Evolutionary conservation across 2,113 vertebrate genomes (phyloP), one percentile per base, ranked within the genome.

Genomic region (Atractosteus spatula): DNA sequence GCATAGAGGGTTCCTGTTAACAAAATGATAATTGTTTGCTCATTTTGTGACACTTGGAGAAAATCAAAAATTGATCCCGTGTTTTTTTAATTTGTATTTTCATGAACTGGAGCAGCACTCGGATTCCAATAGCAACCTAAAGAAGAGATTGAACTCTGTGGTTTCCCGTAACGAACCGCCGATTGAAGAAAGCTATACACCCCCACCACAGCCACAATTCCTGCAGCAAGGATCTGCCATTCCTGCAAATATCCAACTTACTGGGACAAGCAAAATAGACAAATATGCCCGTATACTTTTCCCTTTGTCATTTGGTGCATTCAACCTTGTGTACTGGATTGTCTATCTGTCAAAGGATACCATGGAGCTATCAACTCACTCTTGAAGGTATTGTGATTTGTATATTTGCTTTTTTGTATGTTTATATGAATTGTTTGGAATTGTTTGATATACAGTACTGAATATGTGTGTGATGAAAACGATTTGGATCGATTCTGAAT

Each of bases 291-390:
- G 96, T 82, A 95, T 98, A 73, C 96, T 98, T 69, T 98, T 98
- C 43, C 96, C 96, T 0, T 92, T 98, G 74, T 96, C 95, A 1
- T 98, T 98, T 80, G 95, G 95, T 71, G 96, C 95, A 79, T 98
- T 98, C 87, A 98, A 98, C 86, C 88, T 98, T 70, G 95, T 98
- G 10, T 98, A 98, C 84, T 98, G 96, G 96, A 91, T 98, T 6
- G 96, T 98, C 79, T 98, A 98, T 81, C 95, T 98, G 82, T 97
- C 96, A 77, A 98, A 96, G 87, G 96, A 98, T 84, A 95, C 95
- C 3, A 98, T 98, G 96, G 96, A 98, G 84, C 89, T 90, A 43
- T 93, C 93, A 84, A 91, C 84, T 76, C 89, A 77, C 55, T 41
- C 62, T 41, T 64, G 62, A 64, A 64, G 62, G 62, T 64, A 64